phyloP scores from a whole-genome alignment of 2,888 invertebrate genomes.

The Luperina nickerlii region DNA sequence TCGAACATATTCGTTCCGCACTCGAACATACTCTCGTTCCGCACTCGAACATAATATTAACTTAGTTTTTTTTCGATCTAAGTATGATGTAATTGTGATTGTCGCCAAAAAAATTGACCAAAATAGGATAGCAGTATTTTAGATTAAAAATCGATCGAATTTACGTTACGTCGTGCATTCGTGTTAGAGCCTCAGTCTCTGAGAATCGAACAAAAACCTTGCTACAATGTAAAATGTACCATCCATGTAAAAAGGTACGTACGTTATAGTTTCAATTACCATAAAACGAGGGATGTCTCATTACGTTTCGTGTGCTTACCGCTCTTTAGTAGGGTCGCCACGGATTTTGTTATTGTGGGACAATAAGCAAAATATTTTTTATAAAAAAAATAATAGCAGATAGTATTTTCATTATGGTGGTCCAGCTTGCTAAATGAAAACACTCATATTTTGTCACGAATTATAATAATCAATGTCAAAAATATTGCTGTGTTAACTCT shows the following conservation, averaged over 20 bases:
- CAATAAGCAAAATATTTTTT: background rate
- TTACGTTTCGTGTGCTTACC: conserved; percentile 52
- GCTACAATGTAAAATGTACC: conserved; percentile 1
- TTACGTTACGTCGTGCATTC: background rate
- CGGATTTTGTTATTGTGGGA: background rate
- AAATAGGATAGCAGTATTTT: background rate
- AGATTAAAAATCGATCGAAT: background rate
- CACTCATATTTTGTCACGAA: too few relatives aligned
- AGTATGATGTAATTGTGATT: background rate
- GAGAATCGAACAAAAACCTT: conserved; percentile 19
- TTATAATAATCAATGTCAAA: too few relatives aligned
- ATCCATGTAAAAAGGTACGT: conserved; percentile 33
- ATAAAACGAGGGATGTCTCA: conserved; percentile 57
- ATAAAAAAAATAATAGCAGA: too few relatives aligned
- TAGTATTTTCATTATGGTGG: too few relatives aligned
- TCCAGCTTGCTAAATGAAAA: too few relatives aligned
- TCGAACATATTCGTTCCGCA: too few relatives aligned
- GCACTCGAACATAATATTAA: too few relatives aligned
- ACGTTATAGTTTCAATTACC: conserved; percentile 63
- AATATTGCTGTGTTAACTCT: too few relatives aligned
- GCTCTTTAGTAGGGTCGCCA: conserved; percentile 42
- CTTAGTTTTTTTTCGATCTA: too few relatives aligned
- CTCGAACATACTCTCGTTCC: too few relatives aligned
- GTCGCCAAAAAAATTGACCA: background rate
- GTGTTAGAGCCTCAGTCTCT: background rate